Evolutionary conservation across 2,797 vertebrate genomes (phyloP).

Genomic region (Pseudochaenichthys georgianus): DNA sequence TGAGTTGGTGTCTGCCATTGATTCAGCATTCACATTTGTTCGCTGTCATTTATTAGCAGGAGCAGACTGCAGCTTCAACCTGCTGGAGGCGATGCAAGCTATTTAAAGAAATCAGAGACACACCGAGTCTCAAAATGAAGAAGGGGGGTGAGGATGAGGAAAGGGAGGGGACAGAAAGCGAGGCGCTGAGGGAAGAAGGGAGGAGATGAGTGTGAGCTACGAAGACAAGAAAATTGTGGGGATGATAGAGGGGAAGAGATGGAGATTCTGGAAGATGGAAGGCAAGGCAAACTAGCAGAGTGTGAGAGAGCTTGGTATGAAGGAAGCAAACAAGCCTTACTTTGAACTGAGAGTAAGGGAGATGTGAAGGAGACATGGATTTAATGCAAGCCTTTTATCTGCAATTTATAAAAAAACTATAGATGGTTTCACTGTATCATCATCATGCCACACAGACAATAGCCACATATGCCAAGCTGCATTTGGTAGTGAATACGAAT

Average conservation of each 20-base stretch:
- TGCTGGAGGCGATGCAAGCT: constrained; percentile 73
- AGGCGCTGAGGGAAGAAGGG: constrained; percentile 4
- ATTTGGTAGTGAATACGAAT: neutral
- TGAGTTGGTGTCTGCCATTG: constrained; percentile 9
- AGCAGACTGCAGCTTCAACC: constrained; percentile 67
- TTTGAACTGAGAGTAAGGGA: constrained; percentile 19
- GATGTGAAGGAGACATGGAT: constrained; percentile 8
- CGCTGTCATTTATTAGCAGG: constrained; percentile 68
- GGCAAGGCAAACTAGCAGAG: neutral
- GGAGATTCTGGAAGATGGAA: constrained; percentile 26
- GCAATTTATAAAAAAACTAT: neutral
- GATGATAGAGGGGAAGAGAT: constrained; percentile 28
- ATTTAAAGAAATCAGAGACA: constrained; percentile 76
- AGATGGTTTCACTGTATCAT: neutral
- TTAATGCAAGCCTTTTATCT: neutral
- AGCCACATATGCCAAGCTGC: too few species aligned
- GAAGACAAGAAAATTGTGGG: constrained; percentile 17
- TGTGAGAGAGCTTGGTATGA: constrained; percentile 6
- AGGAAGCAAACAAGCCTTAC: constrained; percentile 24
- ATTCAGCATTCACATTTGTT: constrained; percentile 57
- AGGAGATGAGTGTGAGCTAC: constrained; percentile 9
- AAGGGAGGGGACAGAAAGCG: constrained; percentile 3
- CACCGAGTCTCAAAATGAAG: constrained; percentile 66
- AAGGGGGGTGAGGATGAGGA: constrained; percentile 1
- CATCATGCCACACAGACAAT: neutral